Percentiles rank a stretch among this genome's conserved stretches.
These are phyloP conservation scores for Lepidochitona cinerea DNA, from an alignment of 2,888 invertebrate species.

Conservation along the genomic window DNA sequence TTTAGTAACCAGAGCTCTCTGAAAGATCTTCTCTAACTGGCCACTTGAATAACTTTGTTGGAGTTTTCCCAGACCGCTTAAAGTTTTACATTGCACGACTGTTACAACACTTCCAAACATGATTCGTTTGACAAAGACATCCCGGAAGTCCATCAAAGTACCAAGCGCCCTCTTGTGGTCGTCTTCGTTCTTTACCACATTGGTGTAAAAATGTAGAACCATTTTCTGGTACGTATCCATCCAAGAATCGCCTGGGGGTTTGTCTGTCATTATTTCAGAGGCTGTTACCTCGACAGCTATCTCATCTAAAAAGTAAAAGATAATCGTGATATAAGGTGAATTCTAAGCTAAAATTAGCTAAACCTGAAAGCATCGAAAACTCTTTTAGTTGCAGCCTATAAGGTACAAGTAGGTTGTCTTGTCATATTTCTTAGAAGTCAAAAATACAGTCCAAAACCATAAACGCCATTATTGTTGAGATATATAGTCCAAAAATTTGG, in stretches of 20 bases:
- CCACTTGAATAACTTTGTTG: slow-evolving; percentile 37
- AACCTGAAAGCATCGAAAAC: too few species aligned
- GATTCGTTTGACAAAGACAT: slow-evolving; percentile 20
- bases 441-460: too few species aligned
- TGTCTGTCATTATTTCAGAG: slow-evolving; percentile 26
- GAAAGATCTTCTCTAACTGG: slow-evolving; percentile 34
- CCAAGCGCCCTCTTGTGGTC: slow-evolving; percentile 38
- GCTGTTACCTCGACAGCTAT: slow-evolving; percentile 35
- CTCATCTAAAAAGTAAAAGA: slow-evolving; percentile 31
- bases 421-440: too few species aligned
- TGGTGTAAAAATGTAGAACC: slow-evolving; percentile 36
- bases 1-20: slow-evolving; percentile 34
- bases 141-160: slow-evolving; percentile 18
- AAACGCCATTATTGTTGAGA: too few species aligned
- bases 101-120: slow-evolving; percentile 21
- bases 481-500: too few species aligned
- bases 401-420: too few species aligned
- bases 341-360: too few species aligned
- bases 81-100: slow-evolving; percentile 27
- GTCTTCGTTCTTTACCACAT: slow-evolving; percentile 33
- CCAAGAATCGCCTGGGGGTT: slow-evolving; percentile 19
- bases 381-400: too few species aligned
- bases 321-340: too few species aligned
- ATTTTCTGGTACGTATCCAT: slow-evolving; percentile 36
- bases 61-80: slow-evolving; percentile 43